Evolutionary conservation across 2,113 vertebrate genomes (phyloP), one percentile per base, ranked within the genome.

Genomic region (Oenanthe melanoleuca): DNA sequence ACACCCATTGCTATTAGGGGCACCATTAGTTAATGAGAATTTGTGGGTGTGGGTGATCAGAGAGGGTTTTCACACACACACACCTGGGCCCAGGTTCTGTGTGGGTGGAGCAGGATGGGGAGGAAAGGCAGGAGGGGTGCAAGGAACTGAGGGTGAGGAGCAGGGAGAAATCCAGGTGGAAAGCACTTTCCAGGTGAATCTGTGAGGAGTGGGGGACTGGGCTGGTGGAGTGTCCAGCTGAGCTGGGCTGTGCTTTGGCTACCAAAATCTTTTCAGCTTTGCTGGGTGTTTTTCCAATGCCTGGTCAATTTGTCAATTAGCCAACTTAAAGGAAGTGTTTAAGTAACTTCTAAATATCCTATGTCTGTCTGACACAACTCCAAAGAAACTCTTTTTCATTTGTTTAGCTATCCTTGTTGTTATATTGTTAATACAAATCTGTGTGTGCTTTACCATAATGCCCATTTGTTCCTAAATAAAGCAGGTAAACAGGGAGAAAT

Each of bases 11-110:
- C 91, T 29, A 85, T 93, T 88, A 92, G 53, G 83, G 40, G 16
- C 3, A 0, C 89, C 86, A 80, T 95, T 96, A 93, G 83, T 66
- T 96, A 96, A 96, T 95, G 88, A 89, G 94, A 22, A 28, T 25
- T 49, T 23, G 6, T 1, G 31, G 9, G 59, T 1, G 16, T 5
- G 52, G 8, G 80, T 0, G 11, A 14, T 33, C 85, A 33, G 9
- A 14, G 11, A 4, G 55, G 5, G 19, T 28, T 74, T 29, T 11
- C 74, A 60, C 60, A 2, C 77, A 5, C 72, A 5, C 81, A 5
- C 31, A 31, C 44, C 80, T 12, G 56, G 50, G 11, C n/a, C 14
- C 28, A 4, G 53, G 23, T 3, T 17, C 14, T 1, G 33, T 5
- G 56, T 8, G 72, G 42, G 25, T 1, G 3, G 28, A 33, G 70